Base-by-base conservation (phyloP, 2,797 vertebrate species). In the Poecilia velifera region DNA sequence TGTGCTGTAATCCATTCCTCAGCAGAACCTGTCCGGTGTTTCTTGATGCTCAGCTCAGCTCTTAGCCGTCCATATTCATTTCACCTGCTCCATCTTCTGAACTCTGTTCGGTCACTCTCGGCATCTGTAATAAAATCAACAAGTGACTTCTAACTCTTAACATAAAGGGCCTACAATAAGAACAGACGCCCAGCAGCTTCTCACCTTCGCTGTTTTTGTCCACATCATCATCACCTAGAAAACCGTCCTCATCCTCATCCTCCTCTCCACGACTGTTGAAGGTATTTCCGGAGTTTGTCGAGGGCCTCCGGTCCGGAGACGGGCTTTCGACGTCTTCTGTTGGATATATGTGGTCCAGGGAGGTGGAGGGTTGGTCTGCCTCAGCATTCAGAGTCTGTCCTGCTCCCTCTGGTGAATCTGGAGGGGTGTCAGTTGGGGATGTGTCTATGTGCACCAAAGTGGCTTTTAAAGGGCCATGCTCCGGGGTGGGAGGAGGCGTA, bases 121-220 rank as follows among this genome's bases (percentile, higher is more conserved):
- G 68, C 78, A 43, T 81, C 82, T 86, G 77, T 18, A 45, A 77
- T 74, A 66, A 86, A 66, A 77, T 53, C 76, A 79, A 73, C 73
- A 76, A 77, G 81, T 94, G 84, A 94, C 88, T 91, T 93, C 51
- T 53, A 25, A 78, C 39, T 87, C 91, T 62, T 57, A 70, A 94
- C 81, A 76, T 94, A 92, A 83, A 90, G 45, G 93, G 92, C 77
- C 93, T 88, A 80, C 93, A 93, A 25, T 84, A 90, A 84, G 90
- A 87, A 49, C 93, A 64, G 59, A 92, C 88, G 57, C 83, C 90
- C 49, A 94, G 77, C 80, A 93, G 84, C 87, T 94, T 92, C 45
- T 91, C 90, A 68, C 28, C 64, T 1, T 89, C 90, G 55, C 83
- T 90, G 79, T 85, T 85, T 77, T 84, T 90, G 74, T 78, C 87